phyloP scores from a whole-genome alignment of 2,113 vertebrate species.

The Osmerus mordax region DNA sequence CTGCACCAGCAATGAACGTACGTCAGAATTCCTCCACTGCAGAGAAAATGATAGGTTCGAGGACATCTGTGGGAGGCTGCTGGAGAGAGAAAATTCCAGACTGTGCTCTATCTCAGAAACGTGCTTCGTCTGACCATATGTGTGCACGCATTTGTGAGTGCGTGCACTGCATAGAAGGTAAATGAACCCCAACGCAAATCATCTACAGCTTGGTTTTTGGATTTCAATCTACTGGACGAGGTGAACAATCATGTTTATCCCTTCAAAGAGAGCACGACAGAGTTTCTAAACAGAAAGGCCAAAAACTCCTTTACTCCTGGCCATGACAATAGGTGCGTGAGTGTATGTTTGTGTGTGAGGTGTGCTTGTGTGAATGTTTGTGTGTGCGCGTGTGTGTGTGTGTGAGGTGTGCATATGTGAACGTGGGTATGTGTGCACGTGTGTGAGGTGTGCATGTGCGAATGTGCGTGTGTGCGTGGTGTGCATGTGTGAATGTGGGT shows the following conservation, averaged over 20 bases:
- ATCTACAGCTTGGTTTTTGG: too few species aligned
- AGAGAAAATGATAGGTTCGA: slow-evolving; percentile 78
- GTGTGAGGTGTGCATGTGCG: background rate
- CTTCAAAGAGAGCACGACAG: too few species aligned
- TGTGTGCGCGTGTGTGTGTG: background rate
- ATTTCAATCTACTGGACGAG: too few species aligned
- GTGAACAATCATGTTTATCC: too few species aligned
- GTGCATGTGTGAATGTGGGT: slow-evolving; percentile 6
- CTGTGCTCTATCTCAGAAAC: slow-evolving; percentile 57
- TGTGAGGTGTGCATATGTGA: slow-evolving; percentile 14
- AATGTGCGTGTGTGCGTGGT: slow-evolving; percentile 4
- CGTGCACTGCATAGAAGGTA: slow-evolving; percentile 31
- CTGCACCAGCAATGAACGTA: slow-evolving; percentile 68
- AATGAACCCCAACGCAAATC: too few species aligned
- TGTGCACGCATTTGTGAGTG: slow-evolving; percentile 11
- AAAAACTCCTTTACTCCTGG: too few species aligned
- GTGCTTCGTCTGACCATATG: slow-evolving; percentile 30
- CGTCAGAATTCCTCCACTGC: slow-evolving; percentile 74
- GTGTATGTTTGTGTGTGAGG: slow-evolving; percentile 3
- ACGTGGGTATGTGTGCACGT: slow-evolving; percentile 10
- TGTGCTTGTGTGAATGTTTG: slow-evolving; percentile 14
- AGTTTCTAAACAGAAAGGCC: too few species aligned
- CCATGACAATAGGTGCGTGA: background rate
- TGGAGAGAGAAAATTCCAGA: slow-evolving; percentile 55
- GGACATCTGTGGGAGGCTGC: slow-evolving; percentile 74